Percentiles rank a stretch among this genome's conserved stretches.
Conservation (phyloP, 2,113 vertebrate species). For the Thamnophis sirtalis region DNA sequence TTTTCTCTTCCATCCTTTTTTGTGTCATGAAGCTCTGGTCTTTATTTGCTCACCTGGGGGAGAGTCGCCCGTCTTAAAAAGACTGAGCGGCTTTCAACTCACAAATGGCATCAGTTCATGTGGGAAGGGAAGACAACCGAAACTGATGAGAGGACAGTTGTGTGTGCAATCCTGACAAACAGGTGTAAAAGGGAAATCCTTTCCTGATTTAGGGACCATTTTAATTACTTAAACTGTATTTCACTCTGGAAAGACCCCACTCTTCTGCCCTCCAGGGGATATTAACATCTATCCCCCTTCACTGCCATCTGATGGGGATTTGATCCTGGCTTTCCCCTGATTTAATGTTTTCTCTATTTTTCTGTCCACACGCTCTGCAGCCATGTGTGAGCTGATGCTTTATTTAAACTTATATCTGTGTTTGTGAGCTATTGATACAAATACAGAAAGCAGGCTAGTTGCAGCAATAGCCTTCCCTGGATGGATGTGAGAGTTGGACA, state of each 20-base stretch:
- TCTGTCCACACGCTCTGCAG: too few relatives aligned
- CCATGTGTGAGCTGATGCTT: too few relatives aligned
- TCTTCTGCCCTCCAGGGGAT: not conserved
- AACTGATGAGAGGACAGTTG: not conserved
- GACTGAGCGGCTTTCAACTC: not conserved
- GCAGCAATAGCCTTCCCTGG: not conserved
- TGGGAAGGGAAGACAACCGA: fast-evolving
- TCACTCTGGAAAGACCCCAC: not conserved
- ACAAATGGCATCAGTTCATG: not conserved
- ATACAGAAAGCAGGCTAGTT: not conserved
- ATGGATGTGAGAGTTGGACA: not conserved
- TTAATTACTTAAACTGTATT: not conserved
- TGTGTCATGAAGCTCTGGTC: not conserved
- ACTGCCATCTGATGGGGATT: too few relatives aligned
- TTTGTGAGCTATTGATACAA: too few relatives aligned
- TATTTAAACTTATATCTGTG: too few relatives aligned
- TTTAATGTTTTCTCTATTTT: not conserved
- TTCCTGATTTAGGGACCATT: not conserved
- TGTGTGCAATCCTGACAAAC: not conserved
- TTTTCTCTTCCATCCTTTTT: not conserved
- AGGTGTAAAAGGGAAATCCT: not conserved
- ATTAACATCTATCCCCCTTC: not conserved
- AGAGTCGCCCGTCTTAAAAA: not conserved
- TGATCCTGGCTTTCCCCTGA: too few relatives aligned
- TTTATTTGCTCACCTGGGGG: not conserved